Evolutionary conservation across 2,113 vertebrate species (phyloP).

Genomic region (Ailurus styani): DNA sequence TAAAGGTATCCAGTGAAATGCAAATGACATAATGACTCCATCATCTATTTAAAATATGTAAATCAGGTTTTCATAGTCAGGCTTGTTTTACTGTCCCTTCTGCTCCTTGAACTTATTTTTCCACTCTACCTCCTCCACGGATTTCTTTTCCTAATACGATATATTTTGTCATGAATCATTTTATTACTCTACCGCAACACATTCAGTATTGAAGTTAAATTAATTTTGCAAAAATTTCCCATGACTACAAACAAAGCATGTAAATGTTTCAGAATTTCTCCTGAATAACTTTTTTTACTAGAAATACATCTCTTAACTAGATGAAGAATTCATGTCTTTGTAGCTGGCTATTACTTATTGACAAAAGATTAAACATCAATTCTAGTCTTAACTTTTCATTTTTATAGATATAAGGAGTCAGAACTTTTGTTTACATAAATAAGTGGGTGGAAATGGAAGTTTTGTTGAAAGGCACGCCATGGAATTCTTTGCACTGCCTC

Average conservation of each 20-base stretch:
- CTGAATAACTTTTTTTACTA: neutral
- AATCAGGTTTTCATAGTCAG: neutral
- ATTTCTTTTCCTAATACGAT: neutral
- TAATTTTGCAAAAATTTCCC: neutral
- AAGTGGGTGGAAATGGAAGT: neutral
- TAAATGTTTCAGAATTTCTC: neutral
- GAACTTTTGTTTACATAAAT: neutral
- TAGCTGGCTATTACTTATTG: neutral
- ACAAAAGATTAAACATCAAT: neutral
- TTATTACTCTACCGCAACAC: neutral
- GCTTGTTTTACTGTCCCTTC: neutral
- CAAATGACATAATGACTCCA: neutral
- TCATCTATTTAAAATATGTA: neutral
- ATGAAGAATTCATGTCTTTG: neutral
- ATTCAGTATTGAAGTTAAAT: neutral
- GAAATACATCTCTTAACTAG: neutral
- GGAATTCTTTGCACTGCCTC: neutral
- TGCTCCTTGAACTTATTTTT: neutral
- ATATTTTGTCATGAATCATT: neutral
- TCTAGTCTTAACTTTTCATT: neutral
- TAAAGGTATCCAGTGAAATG: neutral
- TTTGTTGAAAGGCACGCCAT: neutral
- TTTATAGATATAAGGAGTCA: neutral
- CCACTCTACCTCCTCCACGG: neutral
- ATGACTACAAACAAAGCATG: neutral